Evolutionary conservation across 2,113 vertebrate genomes (phyloP).

Genomic region (Menura novaehollandiae): DNA sequence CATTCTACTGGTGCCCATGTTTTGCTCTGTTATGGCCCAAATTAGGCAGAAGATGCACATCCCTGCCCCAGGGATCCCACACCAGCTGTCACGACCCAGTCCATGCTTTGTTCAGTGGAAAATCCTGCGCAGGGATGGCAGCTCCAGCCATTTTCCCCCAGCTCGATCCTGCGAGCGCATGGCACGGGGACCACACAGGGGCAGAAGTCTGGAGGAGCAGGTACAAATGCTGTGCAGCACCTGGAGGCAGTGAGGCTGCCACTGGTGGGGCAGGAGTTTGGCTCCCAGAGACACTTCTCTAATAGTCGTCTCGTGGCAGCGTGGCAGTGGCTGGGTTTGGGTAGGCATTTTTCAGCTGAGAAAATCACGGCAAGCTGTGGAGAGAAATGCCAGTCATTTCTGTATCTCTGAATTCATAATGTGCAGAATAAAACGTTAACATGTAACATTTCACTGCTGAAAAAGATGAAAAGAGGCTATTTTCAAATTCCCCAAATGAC

Average conservation of each 20-base stretch:
- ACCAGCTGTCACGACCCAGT: neutral
- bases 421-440: neutral
- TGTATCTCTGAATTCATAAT: constrained; percentile 39
- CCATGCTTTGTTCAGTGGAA: neutral
- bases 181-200: fast-evolving
- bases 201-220: neutral
- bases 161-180: fast-evolving
- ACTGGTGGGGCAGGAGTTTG: neutral
- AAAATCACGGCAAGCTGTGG: neutral
- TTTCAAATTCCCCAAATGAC: constrained; percentile 61
- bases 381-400: neutral
- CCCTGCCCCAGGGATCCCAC: neutral
- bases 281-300: neutral
- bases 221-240: fast-evolving
- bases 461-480: constrained; percentile 63
- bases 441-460: constrained; percentile 34
- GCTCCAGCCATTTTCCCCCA: neutral
- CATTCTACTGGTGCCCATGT: neutral
- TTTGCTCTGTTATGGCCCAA: neutral
- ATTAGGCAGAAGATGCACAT: neutral
- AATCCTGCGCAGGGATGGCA: neutral
- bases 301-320: neutral
- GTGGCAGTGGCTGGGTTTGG: neutral
- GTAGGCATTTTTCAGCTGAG: neutral
- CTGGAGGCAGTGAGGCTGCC: neutral